These are phyloP conservation scores for Otus sunia DNA, from an alignment of 2,113 vertebrate genomes.

Conservation along the genomic window DNA sequence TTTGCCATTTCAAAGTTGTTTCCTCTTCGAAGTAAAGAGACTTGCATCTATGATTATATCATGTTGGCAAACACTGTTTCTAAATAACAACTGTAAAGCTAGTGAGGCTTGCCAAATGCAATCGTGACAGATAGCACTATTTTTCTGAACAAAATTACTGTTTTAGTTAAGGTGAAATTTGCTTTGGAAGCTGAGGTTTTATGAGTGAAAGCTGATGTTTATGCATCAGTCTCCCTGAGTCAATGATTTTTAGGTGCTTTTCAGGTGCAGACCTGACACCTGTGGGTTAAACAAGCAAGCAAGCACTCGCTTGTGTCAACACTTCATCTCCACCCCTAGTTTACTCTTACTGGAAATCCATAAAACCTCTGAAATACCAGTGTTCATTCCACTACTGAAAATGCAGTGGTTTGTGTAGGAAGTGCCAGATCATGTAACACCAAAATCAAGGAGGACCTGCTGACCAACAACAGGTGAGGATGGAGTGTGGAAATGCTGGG, in stretches of 20 bases:
- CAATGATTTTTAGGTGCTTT: neutral
- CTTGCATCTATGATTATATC: neutral
- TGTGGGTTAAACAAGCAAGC: neutral
- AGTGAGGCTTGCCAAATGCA: constrained; percentile 10
- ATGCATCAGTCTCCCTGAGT: neutral
- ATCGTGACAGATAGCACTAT: neutral
- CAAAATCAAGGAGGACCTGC: neutral
- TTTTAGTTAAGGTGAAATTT: neutral
- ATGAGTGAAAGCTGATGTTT: neutral
- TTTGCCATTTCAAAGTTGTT: constrained; percentile 14
- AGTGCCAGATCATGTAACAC: neutral
- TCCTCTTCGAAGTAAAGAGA: neutral
- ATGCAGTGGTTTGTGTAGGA: neutral
- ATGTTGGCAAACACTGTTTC: constrained; percentile 9
- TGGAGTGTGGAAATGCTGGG: neutral
- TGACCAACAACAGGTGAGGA: neutral
- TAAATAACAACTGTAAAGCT: constrained; percentile 24
- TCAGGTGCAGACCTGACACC: neutral
- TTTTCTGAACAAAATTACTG: neutral
- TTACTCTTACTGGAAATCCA: neutral
- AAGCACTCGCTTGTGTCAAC: neutral
- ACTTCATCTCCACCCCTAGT: neutral
- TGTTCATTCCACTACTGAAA: neutral
- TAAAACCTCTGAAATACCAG: neutral
- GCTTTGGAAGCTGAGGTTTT: neutral